Conservation (phyloP, 2,888 invertebrate species). For the Amphipyra berbera region DNA sequence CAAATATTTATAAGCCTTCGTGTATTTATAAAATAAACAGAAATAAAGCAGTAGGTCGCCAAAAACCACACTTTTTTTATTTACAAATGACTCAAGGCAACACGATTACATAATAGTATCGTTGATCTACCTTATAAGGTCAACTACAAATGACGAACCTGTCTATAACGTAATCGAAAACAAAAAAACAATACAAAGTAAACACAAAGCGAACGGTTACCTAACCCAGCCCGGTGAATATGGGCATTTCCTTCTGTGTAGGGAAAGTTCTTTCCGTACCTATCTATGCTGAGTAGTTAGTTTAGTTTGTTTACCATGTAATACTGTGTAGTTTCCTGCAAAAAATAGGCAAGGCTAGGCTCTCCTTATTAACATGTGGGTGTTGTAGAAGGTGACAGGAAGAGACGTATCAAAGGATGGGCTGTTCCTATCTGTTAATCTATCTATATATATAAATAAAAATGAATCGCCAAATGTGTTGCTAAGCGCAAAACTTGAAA, state of each 20-base stretch:
- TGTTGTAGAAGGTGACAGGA: no score
- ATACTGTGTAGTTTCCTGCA: background rate
- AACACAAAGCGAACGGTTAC: constrained; percentile 23
- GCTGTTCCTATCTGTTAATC: no score
- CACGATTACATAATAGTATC: constrained; percentile 22
- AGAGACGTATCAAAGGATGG: no score
- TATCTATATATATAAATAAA: no score
- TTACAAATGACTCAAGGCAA: constrained; percentile 9
- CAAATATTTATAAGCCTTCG: background rate
- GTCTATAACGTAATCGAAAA: constrained; percentile 33
- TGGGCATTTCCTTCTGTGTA: constrained; percentile 8
- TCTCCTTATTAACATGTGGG: no score
- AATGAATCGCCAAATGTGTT: no score
- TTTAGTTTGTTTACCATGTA: constrained; percentile 4
- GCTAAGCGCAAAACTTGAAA: no score
- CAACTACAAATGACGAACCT: constrained; percentile 29
- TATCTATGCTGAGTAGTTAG: constrained; percentile 3
- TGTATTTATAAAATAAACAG: constrained; percentile 1
- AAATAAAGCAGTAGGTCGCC: background rate
- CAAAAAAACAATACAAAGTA: constrained; percentile 21
- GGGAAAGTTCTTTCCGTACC: constrained; percentile 26
- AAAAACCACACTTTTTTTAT: constrained; percentile 8
- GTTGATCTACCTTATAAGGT: constrained; percentile 31
- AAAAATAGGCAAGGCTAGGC: no score
- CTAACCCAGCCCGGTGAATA: constrained; percentile 11